A percentile compares a stretch with the other conserved stretches of the same genome.
Evolutionary conservation across 2,797 vertebrate species (phyloP).

Genomic region (Danio aesculapii): DNA sequence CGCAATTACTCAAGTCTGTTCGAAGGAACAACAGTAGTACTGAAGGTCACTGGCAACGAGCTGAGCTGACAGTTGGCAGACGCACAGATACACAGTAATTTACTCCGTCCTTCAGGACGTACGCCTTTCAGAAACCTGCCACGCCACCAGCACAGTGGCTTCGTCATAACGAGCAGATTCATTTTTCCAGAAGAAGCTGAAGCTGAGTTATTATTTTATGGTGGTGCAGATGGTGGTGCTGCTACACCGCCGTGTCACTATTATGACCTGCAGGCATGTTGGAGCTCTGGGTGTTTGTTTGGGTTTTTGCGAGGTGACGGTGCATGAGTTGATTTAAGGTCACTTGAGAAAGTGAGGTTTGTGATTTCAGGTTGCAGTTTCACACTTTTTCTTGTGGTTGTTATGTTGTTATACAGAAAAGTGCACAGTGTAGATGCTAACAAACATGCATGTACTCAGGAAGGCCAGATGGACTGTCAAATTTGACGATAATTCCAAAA

Average conservation of each 20-base stretch:
- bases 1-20: constrained; percentile 46
- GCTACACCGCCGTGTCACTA: background rate
- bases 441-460: background rate
- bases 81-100: constrained; percentile 43
- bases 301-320: background rate
- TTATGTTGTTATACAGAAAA: background rate
- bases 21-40: constrained; percentile 30
- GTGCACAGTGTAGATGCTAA: background rate
- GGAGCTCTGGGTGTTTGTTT: background rate
- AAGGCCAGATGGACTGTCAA: background rate
- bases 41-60: constrained; percentile 33
- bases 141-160: constrained; percentile 24
- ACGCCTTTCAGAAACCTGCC: constrained; percentile 34
- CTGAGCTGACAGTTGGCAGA: constrained; percentile 33
- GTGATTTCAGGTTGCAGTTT: background rate
- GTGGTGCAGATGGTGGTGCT: constrained; percentile 12
- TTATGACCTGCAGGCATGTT: constrained; percentile 2
- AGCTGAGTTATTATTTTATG: constrained; percentile 18
- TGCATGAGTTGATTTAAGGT: background rate
- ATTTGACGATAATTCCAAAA: background rate
- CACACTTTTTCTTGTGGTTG: background rate
- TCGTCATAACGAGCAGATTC: constrained; percentile 5
- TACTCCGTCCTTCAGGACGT: constrained; percentile 46
- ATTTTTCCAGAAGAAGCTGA: background rate
- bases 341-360: background rate